Base-by-base conservation (phyloP, 2,113 vertebrate species). In the Lepus americanus region DNA sequence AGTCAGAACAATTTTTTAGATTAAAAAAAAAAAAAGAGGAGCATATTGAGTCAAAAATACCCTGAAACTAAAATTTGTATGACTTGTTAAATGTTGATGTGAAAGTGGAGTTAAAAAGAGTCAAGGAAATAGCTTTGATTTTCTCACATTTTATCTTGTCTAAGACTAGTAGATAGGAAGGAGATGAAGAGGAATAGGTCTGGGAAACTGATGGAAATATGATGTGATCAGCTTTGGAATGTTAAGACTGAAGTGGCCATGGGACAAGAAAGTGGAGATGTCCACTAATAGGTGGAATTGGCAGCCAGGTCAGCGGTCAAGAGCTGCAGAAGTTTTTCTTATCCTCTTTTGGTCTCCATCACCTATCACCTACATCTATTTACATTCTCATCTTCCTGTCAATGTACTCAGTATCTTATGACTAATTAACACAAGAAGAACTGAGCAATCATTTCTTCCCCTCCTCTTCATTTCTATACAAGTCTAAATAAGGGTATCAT, bases 401-500 rank as follows among this genome's bases (percentile, higher is more conserved):
- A 3, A 6, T 25, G 6, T 2, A 4, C 39, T 95, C 19, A 4
- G 27, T 19, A 44, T 2, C 25, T 51, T 33, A 33, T 96, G 95
- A 95, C 94, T 95, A 90, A 92, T 81, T 9, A 53, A 36, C 0
- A 27, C 13, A 19, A 36, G 20, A 78, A 74, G 73, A 87, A 44
- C 44, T 89, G 70, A 95, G 70, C 13, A 49, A 74, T 69, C 29
- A 17, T 70, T 84, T 90, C 12, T 33, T 11, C 22, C 70, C 23
- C 25, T 87, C 78, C 72, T 82, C 81, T 12, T 90, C 49, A 36
- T 27, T 67, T 90, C 88, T 36, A 53, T 25, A 59, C 29, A 86
- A 67, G 85, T 88, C 88, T 96, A 92, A 95, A 78, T 78, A 92
- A 96, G 82, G 66, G 29, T 51, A 12, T 87, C 29, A 55, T 11